These are phyloP conservation scores for Eristalis intricaria DNA, from an alignment of 2,888 invertebrate genomes.

Conservation along the genomic window DNA sequence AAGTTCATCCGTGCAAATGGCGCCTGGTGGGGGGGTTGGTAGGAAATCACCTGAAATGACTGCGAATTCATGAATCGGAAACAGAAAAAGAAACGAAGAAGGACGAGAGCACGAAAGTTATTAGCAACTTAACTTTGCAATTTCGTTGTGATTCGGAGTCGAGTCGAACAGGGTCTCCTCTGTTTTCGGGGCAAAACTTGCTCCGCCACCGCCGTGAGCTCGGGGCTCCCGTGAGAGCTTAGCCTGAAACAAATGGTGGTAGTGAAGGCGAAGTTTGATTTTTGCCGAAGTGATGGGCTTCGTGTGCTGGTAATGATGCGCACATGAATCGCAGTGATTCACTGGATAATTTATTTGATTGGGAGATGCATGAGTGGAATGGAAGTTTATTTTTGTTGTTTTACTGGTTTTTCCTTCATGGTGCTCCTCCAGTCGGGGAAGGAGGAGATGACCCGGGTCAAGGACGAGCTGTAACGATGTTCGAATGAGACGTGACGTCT, in stretches of 20 bases:
- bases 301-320: constrained; percentile 8
- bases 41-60: constrained; percentile 34
- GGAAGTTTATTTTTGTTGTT: too few species aligned
- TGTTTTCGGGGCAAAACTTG: neutral
- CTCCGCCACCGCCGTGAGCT: neutral
- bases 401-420: too few species aligned
- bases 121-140: constrained; percentile 51
- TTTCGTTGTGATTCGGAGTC: constrained; percentile 33
- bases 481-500: too few species aligned
- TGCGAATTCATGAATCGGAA: constrained; percentile 19
- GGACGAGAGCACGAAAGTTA: constrained; percentile 37
- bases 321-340: constrained; percentile 11
- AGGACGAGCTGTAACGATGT: too few species aligned
- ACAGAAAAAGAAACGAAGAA: neutral
- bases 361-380: neutral
- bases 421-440: too few species aligned
- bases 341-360: constrained; percentile 24
- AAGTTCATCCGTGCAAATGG: constrained; percentile 43
- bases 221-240: constrained; percentile 24
- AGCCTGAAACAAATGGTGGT: constrained; percentile 10
- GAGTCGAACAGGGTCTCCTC: neutral
- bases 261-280: constrained; percentile 14
- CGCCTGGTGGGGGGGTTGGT: too few species aligned
- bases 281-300: neutral
- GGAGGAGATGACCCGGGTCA: too few species aligned